Percentiles rank a stretch among this genome's conserved stretches.
Conservation (phyloP, 2,888 invertebrate genomes). For the Trachelus troglodyta region DNA sequence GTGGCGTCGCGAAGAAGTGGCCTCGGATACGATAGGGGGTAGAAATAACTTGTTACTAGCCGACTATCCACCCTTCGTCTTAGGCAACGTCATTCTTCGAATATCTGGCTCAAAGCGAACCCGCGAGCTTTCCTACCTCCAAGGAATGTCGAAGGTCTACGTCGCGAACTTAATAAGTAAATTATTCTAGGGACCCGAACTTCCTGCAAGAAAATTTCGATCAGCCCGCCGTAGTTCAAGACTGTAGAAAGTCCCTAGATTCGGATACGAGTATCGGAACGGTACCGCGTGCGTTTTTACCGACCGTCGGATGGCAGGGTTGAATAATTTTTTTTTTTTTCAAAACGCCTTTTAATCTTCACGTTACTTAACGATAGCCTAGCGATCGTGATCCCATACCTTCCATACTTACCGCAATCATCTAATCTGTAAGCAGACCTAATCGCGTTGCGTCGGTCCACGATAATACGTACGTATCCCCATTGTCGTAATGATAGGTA, state of each 20-base stretch:
- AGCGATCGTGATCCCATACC: background rate
- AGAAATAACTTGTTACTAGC: background rate
- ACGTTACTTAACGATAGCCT: background rate
- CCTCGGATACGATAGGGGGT: background rate
- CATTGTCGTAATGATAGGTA: background rate
- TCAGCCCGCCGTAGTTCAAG: background rate
- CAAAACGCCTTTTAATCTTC: background rate
- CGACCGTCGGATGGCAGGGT: background rate
- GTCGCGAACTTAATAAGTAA: slow-evolving; percentile 65
- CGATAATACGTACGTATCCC: background rate
- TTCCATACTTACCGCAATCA: background rate
- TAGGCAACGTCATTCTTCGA: slow-evolving; percentile 55
- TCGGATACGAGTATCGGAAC: background rate
- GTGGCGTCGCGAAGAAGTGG: background rate
- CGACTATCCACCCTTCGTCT: slow-evolving; percentile 19
- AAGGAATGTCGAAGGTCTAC: slow-evolving; percentile 60
- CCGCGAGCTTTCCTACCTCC: slow-evolving; percentile 58
- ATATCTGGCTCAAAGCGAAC: slow-evolving; percentile 64
- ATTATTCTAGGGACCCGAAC: slow-evolving; percentile 50
- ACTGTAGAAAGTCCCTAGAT: background rate
- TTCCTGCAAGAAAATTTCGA: background rate
- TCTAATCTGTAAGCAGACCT: background rate
- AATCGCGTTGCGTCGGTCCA: background rate
- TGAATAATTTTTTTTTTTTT: background rate
- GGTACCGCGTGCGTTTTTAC: too few relatives aligned